These are phyloP conservation scores for Gonatopus flavifemur DNA, from an alignment of 1,140 invertebrate genomes.

Conservation along the genomic window DNA sequence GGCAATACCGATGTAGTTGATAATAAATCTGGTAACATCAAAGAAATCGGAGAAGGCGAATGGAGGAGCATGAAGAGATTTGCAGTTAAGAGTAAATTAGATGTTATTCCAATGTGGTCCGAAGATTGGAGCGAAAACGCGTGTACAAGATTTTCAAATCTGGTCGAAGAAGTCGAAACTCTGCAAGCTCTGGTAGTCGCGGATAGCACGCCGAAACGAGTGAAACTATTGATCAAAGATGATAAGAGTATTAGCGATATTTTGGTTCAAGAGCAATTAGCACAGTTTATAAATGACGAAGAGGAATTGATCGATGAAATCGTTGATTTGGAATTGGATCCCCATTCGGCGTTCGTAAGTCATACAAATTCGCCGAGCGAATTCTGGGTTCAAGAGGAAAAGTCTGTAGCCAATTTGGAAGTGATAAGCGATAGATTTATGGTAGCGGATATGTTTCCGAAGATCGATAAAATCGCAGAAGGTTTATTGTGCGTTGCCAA, in stretches of 20 bases:
- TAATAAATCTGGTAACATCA: conserved; percentile 61
- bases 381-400: conserved; percentile 68
- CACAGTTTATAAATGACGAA: conserved; percentile 56
- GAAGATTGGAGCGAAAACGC: conserved; percentile 69
- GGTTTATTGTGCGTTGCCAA: conserved; percentile 66
- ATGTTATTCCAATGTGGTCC: conserved; percentile 64
- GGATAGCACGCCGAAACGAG: conserved; percentile 20
- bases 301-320: conserved; percentile 42
- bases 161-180: conserved; percentile 49
- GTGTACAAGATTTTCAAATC: conserved; percentile 61
- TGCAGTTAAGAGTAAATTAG: conserved; percentile 66
- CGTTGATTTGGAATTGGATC: conserved; percentile 40
- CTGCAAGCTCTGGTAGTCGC: conserved; percentile 26
- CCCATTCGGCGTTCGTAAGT: conserved; percentile 54
- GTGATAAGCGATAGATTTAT: conserved; percentile 61
- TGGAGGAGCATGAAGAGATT: conserved; percentile 59
- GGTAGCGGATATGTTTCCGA: conserved; percentile 57
- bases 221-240: conserved; percentile 25
- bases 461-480: conserved; percentile 53
- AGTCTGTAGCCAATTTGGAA: conserved; percentile 59
- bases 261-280: conserved; percentile 50
- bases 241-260: conserved; percentile 32
- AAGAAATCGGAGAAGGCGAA: conserved; percentile 61
- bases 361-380: conserved; percentile 62
- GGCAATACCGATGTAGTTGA: conserved; percentile 75